phyloP scores from a whole-genome alignment of 2,888 invertebrate genomes.

The Erpobdella octoculata region DNA sequence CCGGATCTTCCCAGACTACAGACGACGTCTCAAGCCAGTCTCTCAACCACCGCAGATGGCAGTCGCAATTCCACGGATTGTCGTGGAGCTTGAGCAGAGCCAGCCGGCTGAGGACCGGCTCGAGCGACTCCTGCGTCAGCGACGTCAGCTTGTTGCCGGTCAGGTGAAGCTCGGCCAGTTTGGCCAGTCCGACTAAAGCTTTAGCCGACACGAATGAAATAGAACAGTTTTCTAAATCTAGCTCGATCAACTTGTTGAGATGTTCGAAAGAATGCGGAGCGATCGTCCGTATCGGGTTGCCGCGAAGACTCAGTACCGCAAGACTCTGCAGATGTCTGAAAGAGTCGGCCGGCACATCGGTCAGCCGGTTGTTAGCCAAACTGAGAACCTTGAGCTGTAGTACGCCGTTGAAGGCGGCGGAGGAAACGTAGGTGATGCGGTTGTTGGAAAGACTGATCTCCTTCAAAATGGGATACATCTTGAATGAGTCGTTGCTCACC shows the following conservation, averaged over 20 bases:
- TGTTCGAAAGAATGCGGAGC: conserved; percentile 27
- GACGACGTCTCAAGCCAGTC: conserved; percentile 28
- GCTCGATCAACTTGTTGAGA: conserved; percentile 32
- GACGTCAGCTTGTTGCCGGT: conserved; percentile 35
- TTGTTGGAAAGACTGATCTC: conserved; percentile 35
- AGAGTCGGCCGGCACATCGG: conserved; percentile 26
- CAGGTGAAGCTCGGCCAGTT: conserved; percentile 35
- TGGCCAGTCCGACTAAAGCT: conserved; percentile 30
- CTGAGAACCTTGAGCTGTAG: conserved; percentile 34
- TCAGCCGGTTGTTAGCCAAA: conserved; percentile 33
- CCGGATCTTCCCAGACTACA: conserved; percentile 33
- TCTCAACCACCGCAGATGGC: conserved; percentile 35
- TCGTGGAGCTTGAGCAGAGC: conserved; percentile 33
- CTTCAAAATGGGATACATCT: conserved; percentile 33
- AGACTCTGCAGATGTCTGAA: conserved; percentile 28
- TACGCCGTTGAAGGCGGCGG: conserved; percentile 35
- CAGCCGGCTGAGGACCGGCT: conserved; percentile 34
- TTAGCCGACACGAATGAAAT: conserved; percentile 31
- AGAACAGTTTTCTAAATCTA: conserved; percentile 36
- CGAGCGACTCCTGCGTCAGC: conserved; percentile 30
- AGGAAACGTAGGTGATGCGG: conserved; percentile 31
- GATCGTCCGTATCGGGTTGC: conserved; percentile 34
- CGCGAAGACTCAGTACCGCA: neutral
- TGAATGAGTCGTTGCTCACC: conserved; percentile 32
- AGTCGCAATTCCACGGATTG: conserved; percentile 38